A percentile compares a stretch with the other conserved stretches of the same genome.
Conservation (phyloP, 1,140 invertebrate genomes). For the Armadillidium nasatum region DNA sequence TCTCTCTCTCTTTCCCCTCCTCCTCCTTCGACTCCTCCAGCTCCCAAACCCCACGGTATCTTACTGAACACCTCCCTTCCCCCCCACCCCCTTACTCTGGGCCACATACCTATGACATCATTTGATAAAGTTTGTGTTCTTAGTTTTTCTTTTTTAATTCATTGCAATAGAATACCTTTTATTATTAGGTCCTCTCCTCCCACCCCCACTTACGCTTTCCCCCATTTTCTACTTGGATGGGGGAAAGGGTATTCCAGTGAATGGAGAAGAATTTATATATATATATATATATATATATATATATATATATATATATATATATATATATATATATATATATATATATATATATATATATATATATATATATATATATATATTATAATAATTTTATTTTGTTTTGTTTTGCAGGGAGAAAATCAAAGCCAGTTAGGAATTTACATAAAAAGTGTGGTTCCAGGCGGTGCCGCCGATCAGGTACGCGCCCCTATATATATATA, state of each 20-base stretch:
- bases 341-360: background rate
- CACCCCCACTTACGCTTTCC: no score
- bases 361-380: no score
- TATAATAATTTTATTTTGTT: no score
- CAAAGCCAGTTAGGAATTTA: slow-evolving; percentile 91
- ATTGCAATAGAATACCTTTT: no score
- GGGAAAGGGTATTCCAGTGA: no score
- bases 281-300: no score
- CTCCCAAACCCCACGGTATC: no score
- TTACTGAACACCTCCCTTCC: background rate
- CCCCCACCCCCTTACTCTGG: background rate
- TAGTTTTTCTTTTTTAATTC: background rate
- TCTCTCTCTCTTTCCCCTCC: no score
- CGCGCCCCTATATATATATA: slow-evolving; percentile 49
- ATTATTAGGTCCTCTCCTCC: no score
- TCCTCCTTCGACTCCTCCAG: no score
- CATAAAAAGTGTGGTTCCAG: slow-evolving; percentile 93
- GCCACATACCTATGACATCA: background rate
- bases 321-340: background rate
- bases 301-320: background rate
- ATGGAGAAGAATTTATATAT: no score
- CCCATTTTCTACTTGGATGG: no score
- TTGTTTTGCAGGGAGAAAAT: slow-evolving; percentile 71
- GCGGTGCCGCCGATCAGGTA: slow-evolving; percentile 87
- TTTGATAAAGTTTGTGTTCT: background rate